Base-by-base conservation (phyloP, 1,140 invertebrate genomes). In the Ceratosolen solmsi region DNA sequence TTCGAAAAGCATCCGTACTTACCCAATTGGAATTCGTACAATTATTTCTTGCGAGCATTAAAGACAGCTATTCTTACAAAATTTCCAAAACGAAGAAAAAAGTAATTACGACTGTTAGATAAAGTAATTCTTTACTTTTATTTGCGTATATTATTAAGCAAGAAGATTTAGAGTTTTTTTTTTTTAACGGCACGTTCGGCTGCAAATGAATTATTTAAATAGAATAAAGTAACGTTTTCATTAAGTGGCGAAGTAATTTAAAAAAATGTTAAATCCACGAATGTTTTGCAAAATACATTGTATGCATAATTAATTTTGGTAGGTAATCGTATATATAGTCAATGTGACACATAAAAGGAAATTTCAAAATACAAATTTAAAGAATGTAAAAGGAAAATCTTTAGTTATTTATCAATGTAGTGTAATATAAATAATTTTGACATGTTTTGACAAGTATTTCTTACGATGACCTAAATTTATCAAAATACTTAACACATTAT, bases 31-130 rank as follows among this genome's bases (percentile, higher is more conserved):
- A 68, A 68, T 68, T 68, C 22, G 63, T 38, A 38, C 33, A 68
- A 68, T 68, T 68, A 68, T 68, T 68, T 68, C 63, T 68, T 68
- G 15, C 22, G 33, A 33, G 27, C n/a, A 68, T 38, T 33, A 68
- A 68, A 68, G 30, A 38, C 33, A 38, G 33, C 15, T 13, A 20
- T 9, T 36, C 17, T 11, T 20, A 25, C 36, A 7, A 68, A 68
- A 38, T 38, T 68, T 68, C 33, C 2, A n/a, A 38, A 68, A 68
- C 20, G 20, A 68, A 38, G 33, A 33, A 36, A 68, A 22, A 38
- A 38, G 63, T 68, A 68, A 68, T 68, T 68, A 68, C 63, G 27
- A 0, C 17, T 22, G n/a, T 38, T 8, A 1, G 20, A 25, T 38
- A 68, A 68, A 68, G 11, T 58, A 58, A 11, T 33, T 13, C 9